Evolutionary conservation across 2,797 vertebrate species (phyloP).

Genomic region (Cyclura pinguis): DNA sequence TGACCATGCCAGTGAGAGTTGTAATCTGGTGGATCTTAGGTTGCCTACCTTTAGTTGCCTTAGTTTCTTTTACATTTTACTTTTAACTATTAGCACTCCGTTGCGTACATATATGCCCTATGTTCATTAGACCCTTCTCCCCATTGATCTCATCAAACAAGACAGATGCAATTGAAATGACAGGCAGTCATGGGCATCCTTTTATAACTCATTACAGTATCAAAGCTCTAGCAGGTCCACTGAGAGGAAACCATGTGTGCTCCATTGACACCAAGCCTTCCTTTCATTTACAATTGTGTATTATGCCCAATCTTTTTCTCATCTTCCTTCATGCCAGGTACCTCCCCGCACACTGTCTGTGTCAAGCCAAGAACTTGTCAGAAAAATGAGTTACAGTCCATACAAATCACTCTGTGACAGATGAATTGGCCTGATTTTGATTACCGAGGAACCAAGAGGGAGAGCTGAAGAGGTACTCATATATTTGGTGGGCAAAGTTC

Average conservation of each 20-base stretch:
- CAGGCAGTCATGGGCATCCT: constrained; percentile 57
- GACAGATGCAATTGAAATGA: constrained; percentile 63
- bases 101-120: not conserved
- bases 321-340: constrained; percentile 43
- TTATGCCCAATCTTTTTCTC: constrained; percentile 67
- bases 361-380: constrained; percentile 70
- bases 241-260: constrained; percentile 62
- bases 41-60: not conserved
- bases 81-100: not conserved
- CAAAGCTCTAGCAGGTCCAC: constrained; percentile 65
- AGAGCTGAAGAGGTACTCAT: accelerated
- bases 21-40: not conserved
- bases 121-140: constrained; percentile 38
- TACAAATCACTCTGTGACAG: constrained; percentile 65
- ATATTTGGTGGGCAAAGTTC: accelerated
- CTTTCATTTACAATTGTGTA: constrained; percentile 51
- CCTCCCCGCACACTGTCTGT: not conserved
- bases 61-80: not conserved
- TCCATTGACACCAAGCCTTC: constrained; percentile 61
- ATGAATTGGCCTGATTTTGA: constrained; percentile 62
- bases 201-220: constrained; percentile 64
- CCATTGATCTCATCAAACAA: constrained; percentile 55
- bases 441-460: constrained; percentile 36
- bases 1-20: not conserved
- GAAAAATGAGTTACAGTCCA: constrained; percentile 65